Conservation (phyloP, 2,797 vertebrate genomes). For the Rhinatrema bivittatum region DNA sequence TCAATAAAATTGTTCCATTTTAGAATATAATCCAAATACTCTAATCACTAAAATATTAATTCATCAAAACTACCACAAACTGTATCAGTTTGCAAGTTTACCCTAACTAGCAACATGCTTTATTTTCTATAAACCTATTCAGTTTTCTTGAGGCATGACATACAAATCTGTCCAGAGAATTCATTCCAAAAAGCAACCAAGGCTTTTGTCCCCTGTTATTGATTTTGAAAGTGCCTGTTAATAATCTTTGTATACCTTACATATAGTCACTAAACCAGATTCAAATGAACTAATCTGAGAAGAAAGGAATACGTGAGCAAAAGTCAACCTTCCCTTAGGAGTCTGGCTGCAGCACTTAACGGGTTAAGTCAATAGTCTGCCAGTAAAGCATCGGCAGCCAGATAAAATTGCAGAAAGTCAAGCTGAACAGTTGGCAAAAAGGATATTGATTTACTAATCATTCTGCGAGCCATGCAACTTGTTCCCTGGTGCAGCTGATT, state of each 20-base stretch:
- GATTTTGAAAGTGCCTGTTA: slow-evolving; percentile 38
- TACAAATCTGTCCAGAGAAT: slow-evolving; percentile 27
- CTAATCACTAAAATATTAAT: too few species aligned
- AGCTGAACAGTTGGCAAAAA: slow-evolving; percentile 14
- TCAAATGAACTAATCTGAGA: slow-evolving; percentile 3
- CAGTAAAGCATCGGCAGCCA: slow-evolving; percentile 7
- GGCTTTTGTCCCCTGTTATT: slow-evolving; percentile 14
- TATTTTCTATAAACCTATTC: slow-evolving; percentile 30
- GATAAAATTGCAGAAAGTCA: slow-evolving; percentile 13
- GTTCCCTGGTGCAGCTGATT: background rate
- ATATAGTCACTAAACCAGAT: slow-evolving; percentile 17
- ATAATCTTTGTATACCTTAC: slow-evolving; percentile 23
- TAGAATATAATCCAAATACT: too few species aligned
- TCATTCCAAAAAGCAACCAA: slow-evolving; percentile 11
- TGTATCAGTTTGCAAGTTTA: too few species aligned
- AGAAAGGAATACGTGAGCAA: slow-evolving; percentile 2
- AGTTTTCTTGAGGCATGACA: slow-evolving; percentile 14
- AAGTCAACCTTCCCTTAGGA: background rate
- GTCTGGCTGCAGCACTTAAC: background rate
- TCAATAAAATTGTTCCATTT: too few species aligned
- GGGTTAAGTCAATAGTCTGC: slow-evolving; percentile 3
- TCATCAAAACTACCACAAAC: too few species aligned
- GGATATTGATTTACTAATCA: slow-evolving; percentile 15
- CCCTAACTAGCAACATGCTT: too few species aligned
- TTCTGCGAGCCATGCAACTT: slow-evolving; percentile 1